phyloP scores from a whole-genome alignment of 1,140 invertebrate species.

The Hyles vespertilio region DNA sequence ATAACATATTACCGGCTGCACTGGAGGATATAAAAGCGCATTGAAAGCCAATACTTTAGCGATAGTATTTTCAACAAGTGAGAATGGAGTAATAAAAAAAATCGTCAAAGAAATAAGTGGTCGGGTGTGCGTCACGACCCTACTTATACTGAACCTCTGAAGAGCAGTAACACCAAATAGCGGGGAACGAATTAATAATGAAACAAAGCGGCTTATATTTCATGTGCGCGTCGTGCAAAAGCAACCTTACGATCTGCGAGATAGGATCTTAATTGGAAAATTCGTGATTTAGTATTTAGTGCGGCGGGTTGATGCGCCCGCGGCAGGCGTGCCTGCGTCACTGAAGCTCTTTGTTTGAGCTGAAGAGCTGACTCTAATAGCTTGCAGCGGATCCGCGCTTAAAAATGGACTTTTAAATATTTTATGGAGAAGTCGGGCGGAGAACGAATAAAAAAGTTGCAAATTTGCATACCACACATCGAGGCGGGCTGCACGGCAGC shows the following conservation, averaged over 20 bases:
- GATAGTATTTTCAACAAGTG: slow-evolving; percentile 2
- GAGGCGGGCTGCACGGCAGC: background rate
- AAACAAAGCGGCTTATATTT: slow-evolving; percentile 58
- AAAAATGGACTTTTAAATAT: slow-evolving; percentile 72
- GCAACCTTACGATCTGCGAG: slow-evolving; percentile 40
- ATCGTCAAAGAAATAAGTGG: slow-evolving; percentile 26
- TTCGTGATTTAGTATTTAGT: slow-evolving; percentile 42
- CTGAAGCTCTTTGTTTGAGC: slow-evolving; percentile 68
- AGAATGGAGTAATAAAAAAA: slow-evolving; percentile 32
- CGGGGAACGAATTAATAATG: slow-evolving; percentile 63
- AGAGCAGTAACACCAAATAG: slow-evolving; percentile 70
- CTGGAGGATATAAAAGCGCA: background rate
- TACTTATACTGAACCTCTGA: slow-evolving; percentile 51
- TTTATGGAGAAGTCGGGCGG: slow-evolving; percentile 51
- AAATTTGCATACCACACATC: slow-evolving; percentile 14
- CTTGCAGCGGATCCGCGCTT: slow-evolving; percentile 67
- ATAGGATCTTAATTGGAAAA: slow-evolving; percentile 58
- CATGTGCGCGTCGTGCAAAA: slow-evolving; percentile 30
- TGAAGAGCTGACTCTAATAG: slow-evolving; percentile 73
- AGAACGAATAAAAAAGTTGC: slow-evolving; percentile 37
- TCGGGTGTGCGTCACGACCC: slow-evolving; percentile 42
- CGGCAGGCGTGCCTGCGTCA: slow-evolving; percentile 55
- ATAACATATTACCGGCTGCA: background rate
- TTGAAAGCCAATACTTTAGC: background rate
- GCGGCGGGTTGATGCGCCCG: slow-evolving; percentile 37